A percentile compares a stretch with the other conserved stretches of the same genome.
Evolutionary conservation across 2,113 vertebrate species (phyloP).

Genomic region (Thymallus thymallus): DNA sequence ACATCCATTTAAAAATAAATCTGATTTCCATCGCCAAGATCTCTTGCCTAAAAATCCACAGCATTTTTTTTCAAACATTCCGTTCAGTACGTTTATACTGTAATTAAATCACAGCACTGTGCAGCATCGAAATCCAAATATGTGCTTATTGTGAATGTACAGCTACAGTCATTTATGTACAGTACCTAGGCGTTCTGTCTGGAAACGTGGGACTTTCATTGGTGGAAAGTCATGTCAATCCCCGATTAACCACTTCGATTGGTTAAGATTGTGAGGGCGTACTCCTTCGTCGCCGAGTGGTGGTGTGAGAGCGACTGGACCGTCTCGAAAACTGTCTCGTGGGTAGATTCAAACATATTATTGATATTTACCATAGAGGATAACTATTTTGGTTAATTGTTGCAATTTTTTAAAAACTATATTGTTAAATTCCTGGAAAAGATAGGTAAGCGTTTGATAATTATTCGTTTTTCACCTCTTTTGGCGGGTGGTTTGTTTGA

Average conservation of each 20-base stretch:
- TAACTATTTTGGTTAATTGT: conserved; percentile 10
- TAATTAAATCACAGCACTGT: too few species aligned
- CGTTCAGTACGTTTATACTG: too few species aligned
- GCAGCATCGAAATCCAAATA: too few species aligned
- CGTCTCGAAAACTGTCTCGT: conserved; percentile 73
- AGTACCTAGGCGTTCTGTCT: neutral
- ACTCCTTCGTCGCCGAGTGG: conserved; percentile 47
- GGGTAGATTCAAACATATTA: conserved; percentile 47
- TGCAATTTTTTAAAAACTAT: too few species aligned
- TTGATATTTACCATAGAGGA: conserved; percentile 28
- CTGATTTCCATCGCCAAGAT: too few species aligned
- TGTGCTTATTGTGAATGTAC: neutral
- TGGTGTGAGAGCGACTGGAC: conserved; percentile 72
- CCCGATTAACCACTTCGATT: neutral
- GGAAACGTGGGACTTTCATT: neutral
- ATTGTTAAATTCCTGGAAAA: conserved; percentile 46
- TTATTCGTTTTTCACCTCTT: conserved; percentile 35
- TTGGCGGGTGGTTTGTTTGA: conserved; percentile 46
- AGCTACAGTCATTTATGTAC: neutral
- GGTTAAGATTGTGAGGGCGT: neutral
- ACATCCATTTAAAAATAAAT: too few species aligned
- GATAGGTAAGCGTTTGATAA: conserved; percentile 62
- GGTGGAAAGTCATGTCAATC: neutral
- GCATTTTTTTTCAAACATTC: too few species aligned
- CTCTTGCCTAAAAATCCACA: too few species aligned